Evolutionary conservation across 2,888 invertebrate genomes (phyloP), one percentile per base, ranked within the genome.

Genomic region (Drosophila macrothrix): DNA sequence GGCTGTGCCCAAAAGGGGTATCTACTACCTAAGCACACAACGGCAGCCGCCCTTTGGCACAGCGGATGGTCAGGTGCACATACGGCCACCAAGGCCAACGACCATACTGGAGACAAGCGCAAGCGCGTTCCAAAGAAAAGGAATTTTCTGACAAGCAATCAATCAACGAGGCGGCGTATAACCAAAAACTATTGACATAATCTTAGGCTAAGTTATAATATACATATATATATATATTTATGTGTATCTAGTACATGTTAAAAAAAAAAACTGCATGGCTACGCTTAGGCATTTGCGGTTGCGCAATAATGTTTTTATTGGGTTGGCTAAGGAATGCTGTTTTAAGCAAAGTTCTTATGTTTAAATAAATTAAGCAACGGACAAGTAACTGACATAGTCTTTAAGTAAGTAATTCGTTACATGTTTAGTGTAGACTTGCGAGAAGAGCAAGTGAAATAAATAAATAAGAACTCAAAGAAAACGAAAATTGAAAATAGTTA

Each of bases 11-110:
- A 92, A 92, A 73, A 78, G 62, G 22, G 93, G 93, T 29, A 67
- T 91, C 50, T 92, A 83, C 68, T 92, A 92, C 63, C 67, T 92
- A 1, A 92, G 92, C 76, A 92, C 92, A 2, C 53, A 56, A 12
- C 35, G 28, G 0, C 73, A 65, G n/a, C 62, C 74, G 19, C 90
- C 92, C 7, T 92, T 78, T 39, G 92, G 92, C 50, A 80, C 73
- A 6, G 81, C 65, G 37, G 82, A 86, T 50, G 79, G 81, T 7
- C 56, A 82, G 35, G 92, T 92, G 46, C 78, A 83, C 65, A 80
- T 90, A 22, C 76, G 71, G 49, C 78, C 77, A 28, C 82, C 89
- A 14, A 66, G 64, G 28, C 46, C 67, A 16, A 79, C 91, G 12
- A 91, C 82, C n/a, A 64, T 90, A 60, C 41, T 76, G 37, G 55